Percentiles rank a stretch among this genome's conserved stretches.
Evolutionary conservation across 2,888 invertebrate genomes (phyloP).

Genomic region (Brenthis ino): DNA sequence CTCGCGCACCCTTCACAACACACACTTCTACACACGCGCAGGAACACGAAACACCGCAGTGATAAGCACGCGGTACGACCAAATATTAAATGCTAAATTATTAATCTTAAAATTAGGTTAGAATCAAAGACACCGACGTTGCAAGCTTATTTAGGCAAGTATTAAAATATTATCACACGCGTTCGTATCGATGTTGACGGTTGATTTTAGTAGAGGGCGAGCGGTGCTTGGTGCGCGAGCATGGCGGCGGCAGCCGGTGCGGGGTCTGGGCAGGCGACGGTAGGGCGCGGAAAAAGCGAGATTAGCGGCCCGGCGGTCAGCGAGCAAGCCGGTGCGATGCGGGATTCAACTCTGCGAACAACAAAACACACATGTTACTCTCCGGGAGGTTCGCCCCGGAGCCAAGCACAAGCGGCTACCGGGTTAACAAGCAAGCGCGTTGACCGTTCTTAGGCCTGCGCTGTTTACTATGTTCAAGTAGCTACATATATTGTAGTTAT

Average conservation of each 20-base stretch:
- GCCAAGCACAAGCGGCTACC: conserved; percentile 81
- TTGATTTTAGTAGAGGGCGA: conserved; percentile 80
- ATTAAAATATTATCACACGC: conserved; percentile 80
- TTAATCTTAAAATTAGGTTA: conserved; percentile 78
- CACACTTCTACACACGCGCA: conserved; percentile 67
- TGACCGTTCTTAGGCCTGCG: conserved; percentile 65
- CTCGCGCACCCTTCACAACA: conserved; percentile 64
- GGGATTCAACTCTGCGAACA: conserved; percentile 83
- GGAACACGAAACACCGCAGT: conserved; percentile 55
- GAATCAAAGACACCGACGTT: conserved; percentile 80
- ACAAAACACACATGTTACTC: conserved; percentile 82
- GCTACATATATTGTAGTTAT: not conserved
- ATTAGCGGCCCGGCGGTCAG: conserved; percentile 82
- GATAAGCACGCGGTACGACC: conserved; percentile 52
- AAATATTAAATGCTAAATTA: conserved; percentile 61
- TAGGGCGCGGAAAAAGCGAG: conserved; percentile 80
- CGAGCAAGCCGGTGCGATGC: conserved; percentile 81
- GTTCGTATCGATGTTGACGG: conserved; percentile 80
- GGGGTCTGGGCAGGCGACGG: conserved; percentile 74
- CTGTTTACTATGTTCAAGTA: conserved; percentile 26
- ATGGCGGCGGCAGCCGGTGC: conserved; percentile 74
- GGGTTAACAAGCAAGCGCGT: conserved; percentile 77
- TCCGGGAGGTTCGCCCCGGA: conserved; percentile 74
- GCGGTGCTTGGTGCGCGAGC: conserved; percentile 80
- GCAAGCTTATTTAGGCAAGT: conserved; percentile 81